Percentiles rank a stretch among this genome's conserved stretches.
Conservation (phyloP, 2,888 invertebrate species). For the Graphium colonna region DNA sequence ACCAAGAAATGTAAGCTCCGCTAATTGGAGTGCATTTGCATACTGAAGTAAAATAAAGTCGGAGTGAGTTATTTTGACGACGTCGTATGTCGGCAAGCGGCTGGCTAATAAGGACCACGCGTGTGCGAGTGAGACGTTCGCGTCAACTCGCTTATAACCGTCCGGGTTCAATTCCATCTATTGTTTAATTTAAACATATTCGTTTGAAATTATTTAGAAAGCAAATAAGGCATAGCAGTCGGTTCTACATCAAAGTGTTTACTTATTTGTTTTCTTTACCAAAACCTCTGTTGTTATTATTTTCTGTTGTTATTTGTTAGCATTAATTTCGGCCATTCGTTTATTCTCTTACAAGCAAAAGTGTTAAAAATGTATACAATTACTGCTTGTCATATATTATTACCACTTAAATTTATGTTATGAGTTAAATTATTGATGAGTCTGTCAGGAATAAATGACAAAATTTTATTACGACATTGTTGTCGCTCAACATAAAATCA, state of each 20-base stretch:
- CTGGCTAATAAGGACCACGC: constrained; percentile 36
- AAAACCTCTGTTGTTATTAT: too few species aligned
- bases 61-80: constrained; percentile 67
- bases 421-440: too few species aligned
- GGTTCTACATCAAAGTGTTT: too few species aligned
- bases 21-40: constrained; percentile 77
- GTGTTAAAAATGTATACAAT: too few species aligned
- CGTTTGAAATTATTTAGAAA: not conserved
- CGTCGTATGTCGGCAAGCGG: constrained; percentile 49
- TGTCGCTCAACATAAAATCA: too few species aligned
- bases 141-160: not conserved
- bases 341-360: too few species aligned
- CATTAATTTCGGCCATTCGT: too few species aligned
- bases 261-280: too few species aligned
- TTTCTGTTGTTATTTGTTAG: too few species aligned
- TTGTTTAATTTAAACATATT: not conserved
- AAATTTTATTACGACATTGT: constrained; percentile 11
- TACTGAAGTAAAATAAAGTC: constrained; percentile 68
- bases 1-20: constrained; percentile 65
- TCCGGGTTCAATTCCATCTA: not conserved
- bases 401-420: too few species aligned
- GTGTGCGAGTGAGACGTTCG: constrained; percentile 22
- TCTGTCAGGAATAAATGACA: too few species aligned
- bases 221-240: not conserved
- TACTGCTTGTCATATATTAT: too few species aligned